Conservation (phyloP, 1,140 invertebrate genomes). For the Bombus superbus region DNA sequence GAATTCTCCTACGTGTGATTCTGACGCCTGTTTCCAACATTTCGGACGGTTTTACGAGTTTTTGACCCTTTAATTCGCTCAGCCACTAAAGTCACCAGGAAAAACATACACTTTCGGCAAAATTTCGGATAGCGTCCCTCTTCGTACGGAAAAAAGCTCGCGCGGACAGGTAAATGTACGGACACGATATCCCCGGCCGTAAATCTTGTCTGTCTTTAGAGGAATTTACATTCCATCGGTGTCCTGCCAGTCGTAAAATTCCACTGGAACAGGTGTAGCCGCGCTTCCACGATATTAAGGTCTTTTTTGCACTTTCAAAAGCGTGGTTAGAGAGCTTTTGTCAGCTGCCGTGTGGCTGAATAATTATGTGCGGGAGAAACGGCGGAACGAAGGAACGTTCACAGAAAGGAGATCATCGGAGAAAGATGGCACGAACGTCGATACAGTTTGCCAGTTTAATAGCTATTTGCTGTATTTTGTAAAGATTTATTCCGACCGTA, state of each 20-base stretch:
- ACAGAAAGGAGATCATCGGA: neutral
- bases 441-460: neutral
- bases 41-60: neutral
- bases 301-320: neutral
- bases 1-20: neutral
- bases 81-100: neutral
- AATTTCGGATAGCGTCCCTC: constrained; percentile 30
- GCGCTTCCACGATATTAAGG: neutral
- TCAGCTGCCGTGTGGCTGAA: neutral
- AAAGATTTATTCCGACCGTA: neutral
- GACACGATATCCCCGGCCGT: constrained; percentile 21
- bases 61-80: neutral
- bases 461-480: neutral
- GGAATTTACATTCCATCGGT: constrained; percentile 50
- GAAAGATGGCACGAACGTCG: neutral
- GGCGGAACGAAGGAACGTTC: neutral
- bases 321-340: neutral
- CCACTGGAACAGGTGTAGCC: constrained; percentile 35
- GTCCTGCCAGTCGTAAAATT: constrained; percentile 46
- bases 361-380: neutral
- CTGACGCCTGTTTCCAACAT: neutral
- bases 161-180: constrained; percentile 35
- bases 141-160: neutral
- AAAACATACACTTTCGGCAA: constrained; percentile 11
- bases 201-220: constrained; percentile 49